A percentile compares a stretch with the other conserved stretches of the same genome.
These are phyloP conservation scores for Kuschelorhynchus macadamiae DNA, from an alignment of 2,888 invertebrate species.

Conservation along the genomic window DNA sequence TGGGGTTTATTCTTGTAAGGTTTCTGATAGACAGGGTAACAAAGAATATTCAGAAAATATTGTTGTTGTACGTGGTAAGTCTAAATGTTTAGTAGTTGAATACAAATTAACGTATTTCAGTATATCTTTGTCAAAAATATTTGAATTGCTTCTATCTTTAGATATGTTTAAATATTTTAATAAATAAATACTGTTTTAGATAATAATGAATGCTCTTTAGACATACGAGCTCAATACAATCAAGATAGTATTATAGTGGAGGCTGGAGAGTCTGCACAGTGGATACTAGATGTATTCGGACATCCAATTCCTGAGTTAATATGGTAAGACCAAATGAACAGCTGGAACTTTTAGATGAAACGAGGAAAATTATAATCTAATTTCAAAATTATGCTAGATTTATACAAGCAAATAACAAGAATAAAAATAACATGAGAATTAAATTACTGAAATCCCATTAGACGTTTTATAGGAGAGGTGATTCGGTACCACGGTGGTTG, in stretches of 20 bases:
- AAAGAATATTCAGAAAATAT: conserved; percentile 40
- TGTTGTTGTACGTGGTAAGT: conserved; percentile 57
- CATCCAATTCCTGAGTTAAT: conserved; percentile 71
- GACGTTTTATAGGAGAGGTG: too few relatives aligned
- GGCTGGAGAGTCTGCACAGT: conserved; percentile 66
- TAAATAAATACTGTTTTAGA: too few relatives aligned
- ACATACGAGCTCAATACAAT: conserved; percentile 62
- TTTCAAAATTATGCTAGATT: too few relatives aligned
- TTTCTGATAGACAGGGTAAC: conserved; percentile 59
- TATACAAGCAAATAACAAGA: too few relatives aligned
- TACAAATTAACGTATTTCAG: neutral
- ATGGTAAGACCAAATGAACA: conserved; percentile 72
- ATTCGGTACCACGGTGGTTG: too few relatives aligned
- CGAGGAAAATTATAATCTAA: neutral
- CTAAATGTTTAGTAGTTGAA: neutral
- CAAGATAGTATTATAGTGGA: conserved; percentile 59
- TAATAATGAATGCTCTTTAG: conserved; percentile 60
- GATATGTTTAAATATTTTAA: too few relatives aligned
- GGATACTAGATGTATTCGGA: conserved; percentile 72
- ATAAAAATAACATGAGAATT: too few relatives aligned
- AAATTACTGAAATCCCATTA: too few relatives aligned
- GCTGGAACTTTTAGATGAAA: conserved; percentile 8
- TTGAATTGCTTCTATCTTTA: too few relatives aligned
- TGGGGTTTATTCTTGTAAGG: conserved; percentile 63
- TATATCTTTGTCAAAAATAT: too few relatives aligned